A percentile compares a stretch with the other conserved stretches of the same genome.
phyloP scores from a whole-genome alignment of 2,888 invertebrate genomes.

The Auanema freiburgensis region DNA sequence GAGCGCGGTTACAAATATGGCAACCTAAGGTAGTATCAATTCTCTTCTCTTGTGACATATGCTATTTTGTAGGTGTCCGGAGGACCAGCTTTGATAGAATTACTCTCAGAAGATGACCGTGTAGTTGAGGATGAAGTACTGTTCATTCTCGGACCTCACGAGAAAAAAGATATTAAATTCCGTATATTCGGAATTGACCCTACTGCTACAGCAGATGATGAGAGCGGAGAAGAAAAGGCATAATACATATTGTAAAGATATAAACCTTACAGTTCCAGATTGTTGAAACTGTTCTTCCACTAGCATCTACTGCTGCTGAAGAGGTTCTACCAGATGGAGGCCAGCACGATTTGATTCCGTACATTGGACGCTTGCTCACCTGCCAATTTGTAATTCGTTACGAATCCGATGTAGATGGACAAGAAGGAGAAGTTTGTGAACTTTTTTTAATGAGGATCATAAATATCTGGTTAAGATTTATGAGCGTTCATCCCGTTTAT shows the following conservation, averaged over 20 bases:
- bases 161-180: constrained; percentile 45
- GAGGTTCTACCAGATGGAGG: constrained; percentile 23
- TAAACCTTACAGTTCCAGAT: constrained; percentile 3
- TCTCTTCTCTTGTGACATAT: constrained; percentile 5
- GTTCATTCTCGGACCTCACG: constrained; percentile 38
- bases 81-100: constrained; percentile 52
- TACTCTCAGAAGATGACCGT: constrained; percentile 23
- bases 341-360: constrained; percentile 60
- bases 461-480: too few species aligned
- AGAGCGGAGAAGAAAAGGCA: constrained; percentile 38
- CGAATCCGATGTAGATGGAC: constrained; percentile 51
- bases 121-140: constrained; percentile 23
- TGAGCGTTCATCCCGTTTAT: constrained; percentile 49
- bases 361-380: constrained; percentile 57
- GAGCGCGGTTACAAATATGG: constrained; percentile 41
- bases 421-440: constrained; percentile 35
- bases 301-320: constrained; percentile 30
- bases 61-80: constrained; percentile 32
- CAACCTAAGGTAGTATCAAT: constrained; percentile 42
- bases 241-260: not conserved
- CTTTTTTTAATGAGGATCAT: too few species aligned
- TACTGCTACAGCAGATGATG: constrained; percentile 53
- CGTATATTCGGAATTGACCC: constrained; percentile 62
- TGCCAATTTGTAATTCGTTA: constrained; percentile 56
- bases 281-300: constrained; percentile 38